These are phyloP conservation scores for Pachypsylla venusta DNA, from an alignment of 1,140 invertebrate genomes.

Conservation along the genomic window DNA sequence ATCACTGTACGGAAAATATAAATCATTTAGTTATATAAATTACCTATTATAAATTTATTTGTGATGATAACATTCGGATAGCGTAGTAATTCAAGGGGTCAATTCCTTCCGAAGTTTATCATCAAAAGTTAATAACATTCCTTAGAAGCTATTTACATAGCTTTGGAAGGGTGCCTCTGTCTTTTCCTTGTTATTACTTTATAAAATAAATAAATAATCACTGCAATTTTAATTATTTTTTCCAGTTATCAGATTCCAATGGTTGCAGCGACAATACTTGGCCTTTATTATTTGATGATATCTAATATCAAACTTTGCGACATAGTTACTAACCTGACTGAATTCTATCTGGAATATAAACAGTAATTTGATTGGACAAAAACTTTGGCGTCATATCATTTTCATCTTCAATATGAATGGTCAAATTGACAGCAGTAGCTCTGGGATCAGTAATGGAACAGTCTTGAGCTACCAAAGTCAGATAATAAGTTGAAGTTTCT, in stretches of 20 bases:
- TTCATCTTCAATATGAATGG: constrained; percentile 58
- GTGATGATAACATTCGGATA: too few species aligned
- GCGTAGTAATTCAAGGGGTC: too few species aligned
- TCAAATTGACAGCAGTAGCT: constrained; percentile 63
- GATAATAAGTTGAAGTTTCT: constrained; percentile 51
- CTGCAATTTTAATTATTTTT: background rate
- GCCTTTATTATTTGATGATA: background rate
- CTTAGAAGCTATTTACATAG: too few species aligned
- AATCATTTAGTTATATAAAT: too few species aligned
- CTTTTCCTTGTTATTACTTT: too few species aligned
- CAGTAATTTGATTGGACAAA: constrained; percentile 48
- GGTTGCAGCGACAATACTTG: background rate
- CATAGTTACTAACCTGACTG: constrained; percentile 36
- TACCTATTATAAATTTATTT: too few species aligned
- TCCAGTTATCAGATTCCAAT: background rate
- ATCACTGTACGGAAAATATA: too few species aligned
- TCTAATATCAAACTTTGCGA: background rate
- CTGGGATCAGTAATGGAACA: constrained; percentile 64
- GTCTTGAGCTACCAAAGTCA: constrained; percentile 73
- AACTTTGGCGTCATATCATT: constrained; percentile 81
- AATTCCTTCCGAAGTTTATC: too few species aligned
- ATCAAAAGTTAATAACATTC: too few species aligned
- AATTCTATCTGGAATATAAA: constrained; percentile 63
- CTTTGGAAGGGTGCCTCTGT: too few species aligned
- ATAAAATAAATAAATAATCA: too few species aligned